Base-by-base conservation (phyloP, 2,113 vertebrate species). In the Forbesichthys papilliferus region DNA sequence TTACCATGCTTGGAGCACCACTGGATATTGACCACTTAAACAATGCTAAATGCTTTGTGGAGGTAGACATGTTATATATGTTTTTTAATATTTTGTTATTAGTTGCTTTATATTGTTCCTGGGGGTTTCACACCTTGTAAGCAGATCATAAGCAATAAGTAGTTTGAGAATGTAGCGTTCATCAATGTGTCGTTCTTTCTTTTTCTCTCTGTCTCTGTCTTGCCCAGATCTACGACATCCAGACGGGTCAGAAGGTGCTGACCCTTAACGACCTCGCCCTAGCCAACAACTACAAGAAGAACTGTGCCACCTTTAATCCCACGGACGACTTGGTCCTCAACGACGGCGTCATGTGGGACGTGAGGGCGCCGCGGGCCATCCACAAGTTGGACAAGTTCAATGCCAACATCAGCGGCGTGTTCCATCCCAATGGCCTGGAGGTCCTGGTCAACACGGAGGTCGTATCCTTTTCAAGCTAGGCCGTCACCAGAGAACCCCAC, bases 371-470 rank as follows among this genome's bases (percentile, higher is more conserved):
- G 9, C 92, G 93, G 82, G 96, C 97, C 82, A 94, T 99, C 66
- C 97, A 99, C 80, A 99, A 98, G 90, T 99, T 99, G 56, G 97
- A 99, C 91, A 98, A 99, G 87, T 99, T 99, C 93, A 99, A 99
- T 92, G 97, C 96, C 95, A 98, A 96, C 89, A 96, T 99, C 92
- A 99, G 97, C 75, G 97, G 97, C 0, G 97, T 98, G 51, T 99
- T 99, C 82, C 97, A 98, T 83, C 97, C 97, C 13, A 98, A 98
- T 68, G 92, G 95, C 20, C 90, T 97, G 51, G 97, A 99, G 87
- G 95, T 99, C 88, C 96, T 99, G 90, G 84, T 98, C 80, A 99
- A 98, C 85, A 98, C 97, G 0, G 97, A 99, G 90, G 98, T 99
- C 11, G 97, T 98, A 98, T 99, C 95, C 95, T 98, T 88, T 12